A percentile compares a stretch with the other conserved stretches of the same genome.
These are phyloP conservation scores for Drosophila multiciliata DNA, from an alignment of 2,888 invertebrate species.

Conservation along the genomic window DNA sequence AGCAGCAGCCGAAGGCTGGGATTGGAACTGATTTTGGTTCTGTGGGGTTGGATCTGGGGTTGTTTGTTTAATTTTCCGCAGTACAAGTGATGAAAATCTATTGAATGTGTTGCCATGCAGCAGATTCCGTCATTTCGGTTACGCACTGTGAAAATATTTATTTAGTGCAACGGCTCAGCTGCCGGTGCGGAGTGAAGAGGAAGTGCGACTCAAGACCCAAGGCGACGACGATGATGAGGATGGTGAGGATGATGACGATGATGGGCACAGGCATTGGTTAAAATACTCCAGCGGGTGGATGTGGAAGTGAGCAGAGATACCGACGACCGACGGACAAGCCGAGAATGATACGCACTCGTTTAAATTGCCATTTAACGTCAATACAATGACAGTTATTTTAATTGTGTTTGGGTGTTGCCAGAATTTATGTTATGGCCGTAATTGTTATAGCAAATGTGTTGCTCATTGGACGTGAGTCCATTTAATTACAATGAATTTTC, in stretches of 20 bases:
- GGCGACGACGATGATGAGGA: slow-evolving; percentile 40
- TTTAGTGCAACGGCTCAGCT: slow-evolving; percentile 48
- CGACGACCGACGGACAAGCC: slow-evolving; percentile 26
- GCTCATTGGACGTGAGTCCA: slow-evolving; percentile 26
- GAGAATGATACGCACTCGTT: slow-evolving; percentile 78
- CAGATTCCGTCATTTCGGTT: slow-evolving; percentile 45
- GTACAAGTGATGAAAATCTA: slow-evolving; percentile 81
- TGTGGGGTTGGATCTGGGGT: slow-evolving; percentile 50
- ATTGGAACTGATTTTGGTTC: slow-evolving; percentile 14
- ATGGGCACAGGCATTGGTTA: slow-evolving; percentile 15
- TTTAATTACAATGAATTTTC: slow-evolving; percentile 12
- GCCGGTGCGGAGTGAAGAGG: slow-evolving; percentile 65
- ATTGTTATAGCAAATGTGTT: slow-evolving; percentile 66
- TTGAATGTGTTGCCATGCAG: slow-evolving; percentile 58
- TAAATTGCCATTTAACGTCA: slow-evolving; percentile 83
- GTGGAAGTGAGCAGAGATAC: slow-evolving; percentile 8
- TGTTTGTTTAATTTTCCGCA: slow-evolving; percentile 81
- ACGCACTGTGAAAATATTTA: slow-evolving; percentile 69
- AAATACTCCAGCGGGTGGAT: slow-evolving; percentile 32
- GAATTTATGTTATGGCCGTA: slow-evolving; percentile 78
- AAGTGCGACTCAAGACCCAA: slow-evolving; percentile 53
- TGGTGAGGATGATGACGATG: slow-evolving; percentile 30
- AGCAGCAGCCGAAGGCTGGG: slow-evolving; percentile 7
- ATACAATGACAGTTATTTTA: slow-evolving; percentile 82
- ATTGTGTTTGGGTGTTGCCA: slow-evolving; percentile 79